phyloP scores from a whole-genome alignment of 2,797 vertebrate genomes.

The Thalassophryne amazonica region DNA sequence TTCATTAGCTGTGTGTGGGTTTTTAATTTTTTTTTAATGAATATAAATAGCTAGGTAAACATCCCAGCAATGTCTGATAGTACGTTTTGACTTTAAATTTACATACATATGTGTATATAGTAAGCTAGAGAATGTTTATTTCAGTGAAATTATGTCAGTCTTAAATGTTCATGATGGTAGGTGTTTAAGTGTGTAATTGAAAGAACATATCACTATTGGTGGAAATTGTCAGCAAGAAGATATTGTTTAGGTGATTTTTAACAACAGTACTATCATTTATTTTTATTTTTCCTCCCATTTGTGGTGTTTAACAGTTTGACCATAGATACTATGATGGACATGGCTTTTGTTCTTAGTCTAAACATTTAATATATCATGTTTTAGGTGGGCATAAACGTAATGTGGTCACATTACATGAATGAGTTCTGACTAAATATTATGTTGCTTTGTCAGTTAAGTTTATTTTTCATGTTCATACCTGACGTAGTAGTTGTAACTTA shows the following conservation, averaged over 20 bases:
- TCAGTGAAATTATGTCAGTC: conserved; percentile 44
- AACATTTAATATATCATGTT: too few relatives aligned
- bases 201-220: conserved; percentile 28
- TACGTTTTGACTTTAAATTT: conserved; percentile 35
- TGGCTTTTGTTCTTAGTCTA: not conserved
- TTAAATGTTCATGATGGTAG: conserved; percentile 35
- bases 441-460: too few relatives aligned
- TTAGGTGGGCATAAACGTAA: too few relatives aligned
- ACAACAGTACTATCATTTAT: conserved; percentile 27
- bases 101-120: conserved; percentile 55
- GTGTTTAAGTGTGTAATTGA: conserved; percentile 35
- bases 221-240: conserved; percentile 29
- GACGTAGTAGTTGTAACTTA: conserved; percentile 2
- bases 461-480: too few relatives aligned
- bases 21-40: too few relatives aligned
- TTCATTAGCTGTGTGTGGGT: conserved; percentile 38
- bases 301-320: too few relatives aligned
- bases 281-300: conserved; percentile 12
- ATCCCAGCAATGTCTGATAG: conserved; percentile 22
- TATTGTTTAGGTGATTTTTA: conserved; percentile 37
- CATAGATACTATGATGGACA: too few relatives aligned
- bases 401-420: too few relatives aligned
- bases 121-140: conserved; percentile 45
- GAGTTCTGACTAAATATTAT: too few relatives aligned
- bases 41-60: conserved; percentile 9